A percentile compares a stretch with the other conserved stretches of the same genome.
These are phyloP conservation scores for Halictus rubicundus DNA, from an alignment of 1,140 invertebrate genomes.

Conservation along the genomic window DNA sequence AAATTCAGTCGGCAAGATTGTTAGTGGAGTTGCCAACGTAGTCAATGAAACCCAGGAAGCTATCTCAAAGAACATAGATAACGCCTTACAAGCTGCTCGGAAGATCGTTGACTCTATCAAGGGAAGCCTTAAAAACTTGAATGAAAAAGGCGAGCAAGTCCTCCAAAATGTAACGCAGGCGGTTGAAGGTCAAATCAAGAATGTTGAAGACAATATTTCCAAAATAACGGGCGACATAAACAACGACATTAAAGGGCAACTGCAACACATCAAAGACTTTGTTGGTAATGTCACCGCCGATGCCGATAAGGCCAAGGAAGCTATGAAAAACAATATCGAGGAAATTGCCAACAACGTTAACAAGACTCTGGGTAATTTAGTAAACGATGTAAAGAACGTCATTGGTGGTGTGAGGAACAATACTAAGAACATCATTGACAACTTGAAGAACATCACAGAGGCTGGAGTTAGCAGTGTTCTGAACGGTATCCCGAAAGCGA, in stretches of 20 bases:
- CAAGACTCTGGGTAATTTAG: neutral
- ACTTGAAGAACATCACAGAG: neutral
- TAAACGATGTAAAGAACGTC: neutral
- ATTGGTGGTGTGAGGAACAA: neutral
- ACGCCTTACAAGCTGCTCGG: neutral
- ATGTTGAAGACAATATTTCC: neutral
- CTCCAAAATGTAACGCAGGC: neutral
- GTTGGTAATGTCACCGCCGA: neutral
- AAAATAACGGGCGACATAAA: neutral
- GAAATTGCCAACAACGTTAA: neutral
- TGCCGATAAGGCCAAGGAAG: accelerated
- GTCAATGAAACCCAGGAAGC: no score
- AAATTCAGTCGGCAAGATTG: no score
- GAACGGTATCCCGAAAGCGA: neutral
- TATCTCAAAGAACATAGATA: no score
- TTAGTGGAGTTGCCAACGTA: no score
- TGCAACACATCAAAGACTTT: neutral
- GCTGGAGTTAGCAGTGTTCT: neutral
- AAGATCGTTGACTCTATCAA: neutral
- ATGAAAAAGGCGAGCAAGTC: accelerated
- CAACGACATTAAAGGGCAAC: neutral
- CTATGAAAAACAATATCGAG: neutral
- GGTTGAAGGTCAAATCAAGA: neutral
- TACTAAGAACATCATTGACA: neutral
- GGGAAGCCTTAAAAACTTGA: neutral